A percentile compares a stretch with the other conserved stretches of the same genome.
phyloP scores from a whole-genome alignment of 1,140 invertebrate species.

The Euwallacea fornicatus region DNA sequence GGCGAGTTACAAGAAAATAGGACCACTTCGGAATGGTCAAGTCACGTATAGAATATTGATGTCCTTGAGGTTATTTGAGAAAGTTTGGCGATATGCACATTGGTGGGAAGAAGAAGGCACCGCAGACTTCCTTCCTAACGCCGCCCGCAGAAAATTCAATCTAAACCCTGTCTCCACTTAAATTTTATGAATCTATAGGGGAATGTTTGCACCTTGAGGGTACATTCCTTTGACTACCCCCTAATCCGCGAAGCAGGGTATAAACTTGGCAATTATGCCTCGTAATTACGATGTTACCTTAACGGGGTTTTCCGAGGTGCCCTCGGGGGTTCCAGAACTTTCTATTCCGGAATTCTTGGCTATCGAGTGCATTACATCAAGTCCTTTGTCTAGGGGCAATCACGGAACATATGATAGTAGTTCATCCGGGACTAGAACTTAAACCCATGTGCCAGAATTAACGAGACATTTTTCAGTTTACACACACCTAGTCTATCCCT shows the following conservation, averaged over 20 bases:
- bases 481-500: too few species aligned
- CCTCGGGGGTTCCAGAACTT: constrained; percentile 11
- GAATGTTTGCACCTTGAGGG: constrained; percentile 13
- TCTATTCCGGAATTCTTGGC: constrained; percentile 19
- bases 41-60: neutral
- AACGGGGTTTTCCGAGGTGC: constrained; percentile 15
- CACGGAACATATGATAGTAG: neutral
- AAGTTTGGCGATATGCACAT: neutral
- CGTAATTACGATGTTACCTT: constrained; percentile 30
- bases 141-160: constrained; percentile 12
- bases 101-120: neutral
- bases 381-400: neutral
- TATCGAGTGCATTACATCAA: constrained; percentile 4
- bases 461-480: too few species aligned
- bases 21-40: neutral
- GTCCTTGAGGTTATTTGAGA: neutral
- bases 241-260: constrained; percentile 19
- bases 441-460: too few species aligned
- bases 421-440: too few species aligned
- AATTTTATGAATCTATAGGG: constrained; percentile 18
- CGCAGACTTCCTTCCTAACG: neutral
- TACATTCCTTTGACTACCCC: constrained; percentile 20
- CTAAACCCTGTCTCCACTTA: constrained; percentile 8
- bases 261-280: constrained; percentile 28
- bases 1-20: neutral